Evolutionary conservation across 53 echinoderm and acorn worm species (phyloP).

Genomic region (Paracentrotus lividus): DNA sequence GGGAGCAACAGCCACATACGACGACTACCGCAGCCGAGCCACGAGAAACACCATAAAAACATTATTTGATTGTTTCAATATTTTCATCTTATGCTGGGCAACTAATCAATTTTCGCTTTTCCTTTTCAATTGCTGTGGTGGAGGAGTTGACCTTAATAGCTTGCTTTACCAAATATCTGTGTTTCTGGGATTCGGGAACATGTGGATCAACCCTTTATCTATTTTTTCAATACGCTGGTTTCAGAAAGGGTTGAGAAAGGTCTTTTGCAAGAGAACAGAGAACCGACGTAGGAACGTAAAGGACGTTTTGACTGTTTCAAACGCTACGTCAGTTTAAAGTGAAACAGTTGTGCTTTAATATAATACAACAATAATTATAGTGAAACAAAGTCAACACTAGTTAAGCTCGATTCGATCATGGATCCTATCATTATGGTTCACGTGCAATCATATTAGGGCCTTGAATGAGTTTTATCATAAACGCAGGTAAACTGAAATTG

Average conservation of each 20-base stretch:
- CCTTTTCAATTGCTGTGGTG: neutral
- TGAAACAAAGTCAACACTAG: no score
- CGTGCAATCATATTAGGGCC: no score
- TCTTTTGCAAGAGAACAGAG: neutral
- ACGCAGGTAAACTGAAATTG: no score
- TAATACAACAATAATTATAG: no score
- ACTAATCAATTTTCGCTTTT: slow-evolving; percentile 32
- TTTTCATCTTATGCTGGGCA: slow-evolving; percentile 58
- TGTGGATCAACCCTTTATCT: slow-evolving; percentile 46
- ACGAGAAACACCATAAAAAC: slow-evolving; percentile 56
- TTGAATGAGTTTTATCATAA: no score
- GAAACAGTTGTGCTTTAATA: no score
- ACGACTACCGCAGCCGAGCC: slow-evolving; percentile 7
- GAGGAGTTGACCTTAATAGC: neutral
- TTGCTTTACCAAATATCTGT: slow-evolving; percentile 4
- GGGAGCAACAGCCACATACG: neutral
- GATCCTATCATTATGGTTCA: no score
- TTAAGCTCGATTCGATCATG: no score
- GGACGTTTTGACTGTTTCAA: neutral
- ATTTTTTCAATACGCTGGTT: slow-evolving; percentile 28
- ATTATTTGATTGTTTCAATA: slow-evolving; percentile 21
- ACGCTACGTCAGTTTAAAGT: no score
- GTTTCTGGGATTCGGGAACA: slow-evolving; percentile 1
- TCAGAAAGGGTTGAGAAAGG: slow-evolving; percentile 31
- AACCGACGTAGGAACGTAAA: neutral